phyloP scores from a whole-genome alignment of 2,888 invertebrate genomes.

The Rhamphomyia laevipes region DNA sequence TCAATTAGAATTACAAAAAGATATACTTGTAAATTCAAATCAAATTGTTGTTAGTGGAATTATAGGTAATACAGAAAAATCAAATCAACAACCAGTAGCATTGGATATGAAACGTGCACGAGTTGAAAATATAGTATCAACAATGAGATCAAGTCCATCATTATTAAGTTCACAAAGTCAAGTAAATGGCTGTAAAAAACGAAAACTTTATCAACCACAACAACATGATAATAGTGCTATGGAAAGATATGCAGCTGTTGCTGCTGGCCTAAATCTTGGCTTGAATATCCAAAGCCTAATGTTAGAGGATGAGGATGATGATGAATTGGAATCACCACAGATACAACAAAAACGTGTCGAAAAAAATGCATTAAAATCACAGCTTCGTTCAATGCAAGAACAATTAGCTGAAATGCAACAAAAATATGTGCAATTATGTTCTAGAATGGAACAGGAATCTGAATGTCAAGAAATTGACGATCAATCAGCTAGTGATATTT shows the following conservation, averaged over 20 bases:
- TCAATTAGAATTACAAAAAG: constrained; percentile 51
- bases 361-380: constrained; percentile 75
- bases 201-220: constrained; percentile 91
- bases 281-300: constrained; percentile 44
- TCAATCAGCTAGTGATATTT: constrained; percentile 49
- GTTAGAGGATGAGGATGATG: constrained; percentile 61
- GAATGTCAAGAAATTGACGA: constrained; percentile 66
- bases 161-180: constrained; percentile 48
- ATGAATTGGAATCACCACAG: constrained; percentile 62
- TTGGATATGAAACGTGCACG: constrained; percentile 83
- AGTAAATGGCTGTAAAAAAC: constrained; percentile 83
- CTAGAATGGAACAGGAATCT: constrained; percentile 69
- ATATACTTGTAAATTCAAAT: constrained; percentile 38
- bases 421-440: constrained; percentile 77
- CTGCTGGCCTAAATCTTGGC: constrained; percentile 45
- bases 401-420: constrained; percentile 86
- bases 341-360: constrained; percentile 75
- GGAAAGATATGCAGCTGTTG: constrained; percentile 46
- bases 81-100: constrained; percentile 44
- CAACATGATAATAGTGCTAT: constrained; percentile 66
- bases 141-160: constrained; percentile 80
- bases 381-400: constrained; percentile 76
- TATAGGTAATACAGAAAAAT: constrained; percentile 9
- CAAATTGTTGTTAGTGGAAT: constrained; percentile 10
- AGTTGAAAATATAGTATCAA: constrained; percentile 90